Evolutionary conservation across 2,797 vertebrate species (phyloP), one percentile per base, ranked within the genome.

Genomic region (Selene dorsalis): DNA sequence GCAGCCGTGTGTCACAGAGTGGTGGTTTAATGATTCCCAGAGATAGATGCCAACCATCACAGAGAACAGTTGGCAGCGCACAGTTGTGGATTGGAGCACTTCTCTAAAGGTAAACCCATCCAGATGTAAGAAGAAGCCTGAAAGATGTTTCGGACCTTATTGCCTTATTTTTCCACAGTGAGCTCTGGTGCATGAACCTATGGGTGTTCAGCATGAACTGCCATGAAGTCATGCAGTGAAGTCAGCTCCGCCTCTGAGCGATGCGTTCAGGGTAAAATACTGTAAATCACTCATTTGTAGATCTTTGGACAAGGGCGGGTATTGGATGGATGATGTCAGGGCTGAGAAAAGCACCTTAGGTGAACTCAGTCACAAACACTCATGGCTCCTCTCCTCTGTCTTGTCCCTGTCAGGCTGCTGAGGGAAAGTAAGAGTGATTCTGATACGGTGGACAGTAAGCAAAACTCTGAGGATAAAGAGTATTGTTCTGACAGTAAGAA

Each of bases 401-500:
- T n/a, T 76, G 48, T 50, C 16, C 47, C 41, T 79, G 26, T 69
- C 86, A 95, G 95, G 83, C 83, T 95, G 70, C 84, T 95, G 88
- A 93, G 65, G 17, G 65, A 22, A 45, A 86, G 68, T 22, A 83
- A 87, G 66, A 85, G 69, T 35, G 26, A n/a, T 65, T 76, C 80
- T 41, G 85, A 90, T 14, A 84, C 74, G 28, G 77, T 89, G 17
- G 48, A 82, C 55, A 63, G 41, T 28, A 83, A 88, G 53, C 89
- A 94, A 41, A 86, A 61, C 69, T 48, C 60, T 9, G 71, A 83
- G 52, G 83, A 94, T 18, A 91, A 92, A 41, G 89, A 94, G 50
- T 7, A 75, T 30, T n/a, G 24, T 67, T 82, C 61, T 0, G 80
- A 91, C 41, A 80, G 18, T 59, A 91, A 91, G 41, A 88, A 91